A percentile compares a stretch with the other conserved stretches of the same genome.
Evolutionary conservation across 2,113 vertebrate genomes (phyloP).

Genomic region (Glaucidium brasilianum): DNA sequence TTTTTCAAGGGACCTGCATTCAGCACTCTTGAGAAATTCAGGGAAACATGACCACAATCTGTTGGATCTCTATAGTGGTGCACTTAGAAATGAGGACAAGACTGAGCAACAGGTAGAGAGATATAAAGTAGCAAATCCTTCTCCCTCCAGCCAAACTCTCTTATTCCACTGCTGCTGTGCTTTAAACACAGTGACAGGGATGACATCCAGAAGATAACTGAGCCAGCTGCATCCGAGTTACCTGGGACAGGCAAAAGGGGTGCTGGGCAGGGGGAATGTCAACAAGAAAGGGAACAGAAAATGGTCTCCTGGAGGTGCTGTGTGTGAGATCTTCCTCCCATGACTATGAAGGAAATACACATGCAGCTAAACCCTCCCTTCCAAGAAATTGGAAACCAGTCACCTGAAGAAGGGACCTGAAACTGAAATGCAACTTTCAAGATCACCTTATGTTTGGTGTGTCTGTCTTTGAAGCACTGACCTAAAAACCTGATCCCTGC

Average conservation of each 20-base stretch:
- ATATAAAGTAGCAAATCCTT: not conserved
- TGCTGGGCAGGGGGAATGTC: not conserved
- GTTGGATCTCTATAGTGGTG: not conserved
- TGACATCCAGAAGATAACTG: not conserved
- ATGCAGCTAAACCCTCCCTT: not conserved
- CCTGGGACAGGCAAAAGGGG: not conserved
- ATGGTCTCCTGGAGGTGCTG: not conserved
- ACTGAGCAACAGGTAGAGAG: not conserved
- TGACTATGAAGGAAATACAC: not conserved
- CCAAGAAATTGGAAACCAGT: not conserved
- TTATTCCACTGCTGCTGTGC: not conserved
- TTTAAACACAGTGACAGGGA: not conserved
- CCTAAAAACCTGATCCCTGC: not conserved
- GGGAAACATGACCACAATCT: not conserved
- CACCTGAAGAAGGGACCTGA: not conserved
- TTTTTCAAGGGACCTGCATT: not conserved
- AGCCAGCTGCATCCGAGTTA: not conserved
- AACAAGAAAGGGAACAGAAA: not conserved
- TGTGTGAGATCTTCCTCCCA: not conserved
- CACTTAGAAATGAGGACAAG: not conserved
- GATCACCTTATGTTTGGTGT: not conserved
- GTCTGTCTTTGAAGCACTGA: not conserved
- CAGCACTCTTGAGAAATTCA: not conserved
- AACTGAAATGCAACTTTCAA: not conserved
- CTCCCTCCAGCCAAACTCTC: not conserved